Evolutionary conservation across 1,140 invertebrate species (phyloP), one percentile per base, ranked within the genome.

Genomic region (Charaxes varanes): DNA sequence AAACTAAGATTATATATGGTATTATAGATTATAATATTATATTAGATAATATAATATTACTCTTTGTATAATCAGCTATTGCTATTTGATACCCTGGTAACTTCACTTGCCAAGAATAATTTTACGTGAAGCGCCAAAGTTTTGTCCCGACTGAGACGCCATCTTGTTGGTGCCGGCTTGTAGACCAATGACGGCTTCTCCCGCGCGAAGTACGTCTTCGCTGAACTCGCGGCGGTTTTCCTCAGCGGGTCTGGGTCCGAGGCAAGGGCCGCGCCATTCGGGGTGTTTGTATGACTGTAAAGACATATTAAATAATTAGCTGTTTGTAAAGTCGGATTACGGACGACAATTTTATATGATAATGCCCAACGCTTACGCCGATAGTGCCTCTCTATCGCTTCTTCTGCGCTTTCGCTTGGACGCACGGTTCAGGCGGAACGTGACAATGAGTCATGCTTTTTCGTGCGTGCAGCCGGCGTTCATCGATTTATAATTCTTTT

Each of bases 131-230:
- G 96, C 96, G 4, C 97, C 96, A 43, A 97, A 92, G 85, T 91
- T 97, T 63, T 95, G 90, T 8, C 97, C 97, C 0, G 93, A 89
- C 66, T 96, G 94, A 0, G 90, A 91, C 3, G 95, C 95, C 21
- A 95, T 90, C 63, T 95, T 94, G 86, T 97, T 97, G 32, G 91
- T 92, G 26, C 97, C 96, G 34, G 94, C 94, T 80, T 98, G 96
- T 0, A 98, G 88, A 45, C 95, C 95, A 51, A 98, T 96, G 10
- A 97, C 88, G 1, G 88, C 85, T 62, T 97, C 88, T 1, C 95
- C 94, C 26, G 94, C 94, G 7, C 90, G 86, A 10, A 97, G 81
- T 61, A 95, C 92, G 59, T 96, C 94, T 53, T 97, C 93, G 0
- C 91, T 91, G 83, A 97, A 98, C 6, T 97, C 92, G 13, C 95